A percentile compares a stretch with the other conserved stretches of the same genome.
Conservation (phyloP, 2,888 invertebrate species). For the Cecidostiba fungosa region DNA sequence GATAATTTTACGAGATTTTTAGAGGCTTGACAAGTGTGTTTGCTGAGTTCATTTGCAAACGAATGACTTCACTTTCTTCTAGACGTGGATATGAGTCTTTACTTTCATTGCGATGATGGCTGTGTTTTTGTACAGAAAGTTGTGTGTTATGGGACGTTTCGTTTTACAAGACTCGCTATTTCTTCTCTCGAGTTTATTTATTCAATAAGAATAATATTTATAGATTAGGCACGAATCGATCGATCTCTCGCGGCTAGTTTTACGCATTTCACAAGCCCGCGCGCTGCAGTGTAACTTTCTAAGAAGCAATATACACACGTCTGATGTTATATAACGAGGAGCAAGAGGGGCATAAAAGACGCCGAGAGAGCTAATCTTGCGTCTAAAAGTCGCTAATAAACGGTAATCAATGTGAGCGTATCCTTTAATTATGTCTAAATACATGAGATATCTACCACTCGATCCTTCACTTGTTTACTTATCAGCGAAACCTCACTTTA, state of each 20-base stretch:
- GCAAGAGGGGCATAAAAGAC: slow-evolving; percentile 19
- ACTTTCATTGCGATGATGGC: slow-evolving; percentile 26
- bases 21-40: slow-evolving; percentile 13
- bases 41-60: slow-evolving; percentile 22
- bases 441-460: not conserved
- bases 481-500: slow-evolving; percentile 23
- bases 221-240: not conserved
- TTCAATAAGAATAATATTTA: not conserved
- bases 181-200: not conserved
- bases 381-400: slow-evolving; percentile 51
- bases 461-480: slow-evolving; percentile 48
- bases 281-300: slow-evolving; percentile 41
- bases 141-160: no score
- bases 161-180: not conserved
- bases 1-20: not conserved
- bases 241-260: slow-evolving; percentile 17
- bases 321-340: slow-evolving; percentile 13
- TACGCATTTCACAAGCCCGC: slow-evolving; percentile 12
- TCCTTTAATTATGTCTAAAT: slow-evolving; percentile 54
- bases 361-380: slow-evolving; percentile 37
- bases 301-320: not conserved
- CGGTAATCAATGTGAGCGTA: slow-evolving; percentile 37
- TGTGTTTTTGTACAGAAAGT: not conserved
- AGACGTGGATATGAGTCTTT: not conserved
- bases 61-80: slow-evolving; percentile 45